A percentile compares a stretch with the other conserved stretches of the same genome.
These are phyloP conservation scores for Ylistrum balloti DNA, from an alignment of 1,140 invertebrate species.

Conservation along the genomic window DNA sequence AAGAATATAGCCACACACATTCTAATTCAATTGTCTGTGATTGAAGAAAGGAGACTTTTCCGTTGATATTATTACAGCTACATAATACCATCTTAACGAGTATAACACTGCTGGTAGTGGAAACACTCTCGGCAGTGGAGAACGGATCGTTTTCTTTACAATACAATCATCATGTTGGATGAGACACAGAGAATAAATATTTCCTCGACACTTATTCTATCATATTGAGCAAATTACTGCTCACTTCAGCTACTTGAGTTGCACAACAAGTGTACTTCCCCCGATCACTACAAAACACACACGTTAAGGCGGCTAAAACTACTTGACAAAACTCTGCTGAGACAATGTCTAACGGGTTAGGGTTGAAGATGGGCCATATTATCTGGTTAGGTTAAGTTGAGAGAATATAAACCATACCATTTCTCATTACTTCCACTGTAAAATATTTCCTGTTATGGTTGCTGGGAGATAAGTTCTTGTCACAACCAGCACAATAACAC, in stretches of 20 bases:
- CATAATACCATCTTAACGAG: conserved; percentile 26
- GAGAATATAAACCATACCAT: too few relatives aligned
- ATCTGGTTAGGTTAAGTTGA: too few relatives aligned
- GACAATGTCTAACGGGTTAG: too few relatives aligned
- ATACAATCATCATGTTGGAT: neutral
- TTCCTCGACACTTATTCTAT: neutral
- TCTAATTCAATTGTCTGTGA: neutral
- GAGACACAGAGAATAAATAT: conserved; percentile 3
- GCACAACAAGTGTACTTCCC: neutral
- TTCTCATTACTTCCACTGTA: too few relatives aligned
- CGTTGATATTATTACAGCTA: conserved; percentile 15
- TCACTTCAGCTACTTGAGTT: conserved; percentile 8
- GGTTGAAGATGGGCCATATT: too few relatives aligned
- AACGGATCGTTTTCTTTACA: neutral
- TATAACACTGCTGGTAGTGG: neutral
- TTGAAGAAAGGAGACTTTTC: neutral
- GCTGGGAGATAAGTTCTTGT: too few relatives aligned
- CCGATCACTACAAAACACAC: neutral
- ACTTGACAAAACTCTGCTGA: neutral
- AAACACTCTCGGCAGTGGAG: neutral
- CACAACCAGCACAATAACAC: too few relatives aligned
- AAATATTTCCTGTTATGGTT: too few relatives aligned
- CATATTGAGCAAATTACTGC: neutral
- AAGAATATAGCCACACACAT: neutral
- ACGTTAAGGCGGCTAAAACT: neutral